These are phyloP conservation scores for Ephestia elutella DNA, from an alignment of 1,140 invertebrate genomes.

Conservation along the genomic window DNA sequence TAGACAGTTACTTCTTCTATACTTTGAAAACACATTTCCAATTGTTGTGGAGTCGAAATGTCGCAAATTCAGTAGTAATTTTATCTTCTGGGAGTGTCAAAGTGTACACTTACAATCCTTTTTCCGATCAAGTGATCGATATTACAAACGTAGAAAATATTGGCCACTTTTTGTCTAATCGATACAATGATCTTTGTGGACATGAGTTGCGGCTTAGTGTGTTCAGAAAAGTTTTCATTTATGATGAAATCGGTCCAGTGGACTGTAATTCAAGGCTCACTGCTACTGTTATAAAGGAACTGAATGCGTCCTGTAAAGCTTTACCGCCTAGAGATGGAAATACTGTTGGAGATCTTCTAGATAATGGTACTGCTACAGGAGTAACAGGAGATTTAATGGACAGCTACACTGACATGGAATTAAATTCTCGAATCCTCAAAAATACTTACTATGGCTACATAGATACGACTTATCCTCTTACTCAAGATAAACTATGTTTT, in stretches of 20 bases:
- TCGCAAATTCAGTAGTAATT: constrained; percentile 59
- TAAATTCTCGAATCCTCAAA: constrained; percentile 59
- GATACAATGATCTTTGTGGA: constrained; percentile 51
- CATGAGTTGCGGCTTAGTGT: constrained; percentile 50
- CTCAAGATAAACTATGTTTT: constrained; percentile 58
- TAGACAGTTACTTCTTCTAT: constrained; percentile 52
- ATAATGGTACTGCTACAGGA: constrained; percentile 59
- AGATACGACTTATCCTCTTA: constrained; percentile 58
- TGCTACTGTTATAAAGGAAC: constrained; percentile 39
- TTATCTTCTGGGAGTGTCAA: constrained; percentile 37
- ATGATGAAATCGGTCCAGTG: constrained; percentile 42
- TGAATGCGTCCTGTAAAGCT: constrained; percentile 58
- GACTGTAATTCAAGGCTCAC: constrained; percentile 45
- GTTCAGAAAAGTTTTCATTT: constrained; percentile 49
- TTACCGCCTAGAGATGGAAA: constrained; percentile 50
- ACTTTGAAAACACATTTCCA: constrained; percentile 50
- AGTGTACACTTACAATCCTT: constrained; percentile 59
- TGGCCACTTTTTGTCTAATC: constrained; percentile 28
- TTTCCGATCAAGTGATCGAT: constrained; percentile 46
- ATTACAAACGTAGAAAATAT: constrained; percentile 46
- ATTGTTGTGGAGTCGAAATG: constrained; percentile 48
- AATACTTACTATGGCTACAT: constrained; percentile 61
- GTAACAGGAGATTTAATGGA: constrained; percentile 58
- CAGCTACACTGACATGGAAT: constrained; percentile 58
- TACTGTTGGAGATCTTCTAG: constrained; percentile 54